Evolutionary conservation across 2,797 vertebrate species (phyloP).

Genomic region (Knipowitschia caucasica): DNA sequence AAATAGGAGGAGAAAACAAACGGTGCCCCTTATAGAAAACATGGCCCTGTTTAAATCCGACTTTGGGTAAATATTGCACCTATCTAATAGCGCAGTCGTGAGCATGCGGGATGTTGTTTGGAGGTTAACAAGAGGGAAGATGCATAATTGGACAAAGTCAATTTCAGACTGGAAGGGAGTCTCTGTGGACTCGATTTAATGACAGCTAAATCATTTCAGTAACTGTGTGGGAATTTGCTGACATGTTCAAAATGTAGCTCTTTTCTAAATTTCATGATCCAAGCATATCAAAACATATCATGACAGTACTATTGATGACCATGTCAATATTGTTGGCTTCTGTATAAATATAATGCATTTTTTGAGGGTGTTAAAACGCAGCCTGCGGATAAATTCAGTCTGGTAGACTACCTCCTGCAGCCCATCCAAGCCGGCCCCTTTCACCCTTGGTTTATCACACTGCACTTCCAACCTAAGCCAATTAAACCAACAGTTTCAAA

Average conservation of each 20-base stretch:
- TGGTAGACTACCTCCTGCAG: too few relatives aligned
- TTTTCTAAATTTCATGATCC: too few relatives aligned
- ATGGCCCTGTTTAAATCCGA: constrained; percentile 76
- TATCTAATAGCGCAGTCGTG: constrained; percentile 44
- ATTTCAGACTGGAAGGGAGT: constrained; percentile 5
- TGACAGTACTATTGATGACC: too few relatives aligned
- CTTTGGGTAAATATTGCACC: constrained; percentile 75
- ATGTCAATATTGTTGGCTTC: too few relatives aligned
- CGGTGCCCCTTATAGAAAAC: constrained; percentile 73
- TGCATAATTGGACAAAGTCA: constrained; percentile 45
- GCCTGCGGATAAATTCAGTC: too few relatives aligned
- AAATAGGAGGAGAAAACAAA: constrained; percentile 79
- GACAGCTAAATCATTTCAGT: neutral
- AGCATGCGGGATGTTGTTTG: constrained; percentile 15
- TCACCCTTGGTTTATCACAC: too few relatives aligned
- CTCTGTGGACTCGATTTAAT: constrained; percentile 1
- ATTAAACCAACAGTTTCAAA: too few relatives aligned
- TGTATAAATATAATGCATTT: too few relatives aligned
- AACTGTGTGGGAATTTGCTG: neutral
- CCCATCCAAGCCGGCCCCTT: too few relatives aligned
- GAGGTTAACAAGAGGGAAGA: constrained; percentile 48
- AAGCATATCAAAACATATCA: too few relatives aligned
- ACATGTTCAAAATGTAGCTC: neutral
- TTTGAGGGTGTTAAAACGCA: too few relatives aligned
- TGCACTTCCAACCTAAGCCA: too few relatives aligned